Evolutionary conservation across 2,797 vertebrate genomes (phyloP).

Genomic region (Enteromius mattozi): DNA sequence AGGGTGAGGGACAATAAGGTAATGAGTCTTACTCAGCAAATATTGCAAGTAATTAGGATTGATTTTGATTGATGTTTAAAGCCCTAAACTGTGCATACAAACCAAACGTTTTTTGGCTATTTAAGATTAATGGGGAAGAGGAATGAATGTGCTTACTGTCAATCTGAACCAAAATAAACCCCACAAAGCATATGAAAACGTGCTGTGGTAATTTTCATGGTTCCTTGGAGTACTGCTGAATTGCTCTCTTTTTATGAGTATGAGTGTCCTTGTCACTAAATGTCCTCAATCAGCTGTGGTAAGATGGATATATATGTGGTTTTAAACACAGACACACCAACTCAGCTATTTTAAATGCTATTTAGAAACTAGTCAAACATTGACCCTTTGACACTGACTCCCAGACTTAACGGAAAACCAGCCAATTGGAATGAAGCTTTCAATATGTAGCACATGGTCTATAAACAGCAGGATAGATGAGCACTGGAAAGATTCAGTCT

Average conservation of each 20-base stretch:
- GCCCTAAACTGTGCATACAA: background rate
- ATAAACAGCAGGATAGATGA: constrained; percentile 12
- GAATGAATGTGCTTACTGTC: constrained; percentile 22
- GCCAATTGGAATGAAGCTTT: constrained; percentile 16
- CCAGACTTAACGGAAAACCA: background rate
- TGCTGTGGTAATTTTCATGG: constrained; percentile 22
- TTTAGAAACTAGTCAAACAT: background rate
- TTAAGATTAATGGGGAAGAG: background rate
- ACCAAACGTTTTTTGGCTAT: background rate
- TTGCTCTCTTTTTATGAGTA: constrained; percentile 23
- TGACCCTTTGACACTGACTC: constrained; percentile 1
- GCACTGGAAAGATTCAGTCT: background rate
- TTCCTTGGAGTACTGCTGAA: constrained; percentile 5
- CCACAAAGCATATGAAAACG: constrained; percentile 2
- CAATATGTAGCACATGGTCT: constrained; percentile 16
- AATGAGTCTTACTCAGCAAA: background rate
- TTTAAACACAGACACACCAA: constrained; percentile 20
- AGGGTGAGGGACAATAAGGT: background rate
- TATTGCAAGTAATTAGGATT: background rate
- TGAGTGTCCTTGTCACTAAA: constrained; percentile 18
- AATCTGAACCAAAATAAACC: constrained; percentile 16
- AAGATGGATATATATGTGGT: constrained; percentile 22
- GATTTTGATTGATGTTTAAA: background rate
- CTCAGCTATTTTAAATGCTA: constrained; percentile 1
- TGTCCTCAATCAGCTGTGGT: constrained; percentile 16